Conservation (phyloP, 1,140 invertebrate species). For the Heliconius himera region DNA sequence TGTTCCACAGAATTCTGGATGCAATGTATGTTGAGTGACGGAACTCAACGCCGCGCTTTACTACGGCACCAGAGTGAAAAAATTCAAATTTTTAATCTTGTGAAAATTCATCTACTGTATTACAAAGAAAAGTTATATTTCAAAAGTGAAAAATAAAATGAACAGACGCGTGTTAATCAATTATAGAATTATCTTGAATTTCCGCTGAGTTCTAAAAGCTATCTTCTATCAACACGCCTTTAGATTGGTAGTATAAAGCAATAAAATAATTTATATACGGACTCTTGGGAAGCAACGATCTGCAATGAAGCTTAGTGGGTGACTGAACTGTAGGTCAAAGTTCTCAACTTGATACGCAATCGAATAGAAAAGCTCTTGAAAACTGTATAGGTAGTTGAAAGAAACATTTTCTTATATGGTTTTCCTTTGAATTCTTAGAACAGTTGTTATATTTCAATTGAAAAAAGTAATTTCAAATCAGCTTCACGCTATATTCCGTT, state of each 20-base stretch:
- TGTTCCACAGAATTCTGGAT: no score
- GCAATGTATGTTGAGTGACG: no score
- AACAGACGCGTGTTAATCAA: no score
- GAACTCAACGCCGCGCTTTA: no score
- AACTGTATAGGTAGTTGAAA: conserved; percentile 29
- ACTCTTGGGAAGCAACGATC: conserved; percentile 18
- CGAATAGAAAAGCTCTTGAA: conserved; percentile 35
- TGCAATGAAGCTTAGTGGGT: conserved; percentile 34
- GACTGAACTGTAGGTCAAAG: conserved; percentile 43
- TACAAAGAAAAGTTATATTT: no score
- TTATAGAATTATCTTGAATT: no score
- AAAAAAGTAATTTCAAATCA: background rate
- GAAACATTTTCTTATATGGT: conserved; percentile 12
- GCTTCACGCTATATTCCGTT: no score
- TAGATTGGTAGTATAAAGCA: background rate
- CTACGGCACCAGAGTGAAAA: no score
- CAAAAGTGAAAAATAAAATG: no score
- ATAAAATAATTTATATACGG: conserved; percentile 21
- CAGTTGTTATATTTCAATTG: background rate
- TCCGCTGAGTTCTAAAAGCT: no score
- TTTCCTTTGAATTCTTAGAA: background rate
- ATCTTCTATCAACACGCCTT: background rate
- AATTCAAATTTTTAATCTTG: no score
- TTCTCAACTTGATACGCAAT: conserved; percentile 42
- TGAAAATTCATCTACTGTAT: no score